Percentiles rank a stretch among this genome's conserved stretches.
These are phyloP conservation scores for Pseudomyrmex sp. DNA, from an alignment of 1,140 invertebrate genomes.

Conservation along the genomic window DNA sequence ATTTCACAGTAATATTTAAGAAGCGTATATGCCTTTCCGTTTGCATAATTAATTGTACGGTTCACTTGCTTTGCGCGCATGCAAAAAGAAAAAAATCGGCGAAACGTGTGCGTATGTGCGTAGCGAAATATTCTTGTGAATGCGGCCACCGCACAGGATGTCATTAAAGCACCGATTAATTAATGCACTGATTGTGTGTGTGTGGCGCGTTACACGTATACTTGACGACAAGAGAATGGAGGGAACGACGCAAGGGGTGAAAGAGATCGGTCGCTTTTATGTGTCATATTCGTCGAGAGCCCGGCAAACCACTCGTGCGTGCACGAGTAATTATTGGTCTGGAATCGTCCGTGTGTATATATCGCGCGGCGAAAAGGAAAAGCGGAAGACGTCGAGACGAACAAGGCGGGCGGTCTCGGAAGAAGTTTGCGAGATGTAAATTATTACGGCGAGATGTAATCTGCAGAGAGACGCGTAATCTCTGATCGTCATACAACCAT, in stretches of 20 bases:
- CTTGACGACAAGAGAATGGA: slow-evolving; percentile 16
- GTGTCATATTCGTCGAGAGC: slow-evolving; percentile 13
- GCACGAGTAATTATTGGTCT: slow-evolving; percentile 48
- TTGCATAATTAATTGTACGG: no score
- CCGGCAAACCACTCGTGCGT: slow-evolving; percentile 2
- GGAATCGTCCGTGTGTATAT: slow-evolving; percentile 31
- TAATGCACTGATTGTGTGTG: slow-evolving; percentile 8
- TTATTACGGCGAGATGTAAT: slow-evolving; percentile 30
- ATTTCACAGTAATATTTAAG: no score
- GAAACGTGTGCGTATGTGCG: no score
- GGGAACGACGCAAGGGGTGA: not conserved
- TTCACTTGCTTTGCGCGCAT: no score
- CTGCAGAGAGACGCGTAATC: not conserved
- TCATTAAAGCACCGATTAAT: no score
- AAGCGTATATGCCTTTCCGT: no score
- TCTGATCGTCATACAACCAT: not conserved
- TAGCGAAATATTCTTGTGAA: no score
- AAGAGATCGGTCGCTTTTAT: slow-evolving; percentile 32
- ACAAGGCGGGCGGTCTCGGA: not conserved
- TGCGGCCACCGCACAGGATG: no score
- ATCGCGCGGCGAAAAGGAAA: slow-evolving; percentile 26
- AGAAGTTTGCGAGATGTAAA: slow-evolving; percentile 14
- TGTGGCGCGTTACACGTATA: not conserved
- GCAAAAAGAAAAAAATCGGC: no score
- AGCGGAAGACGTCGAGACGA: slow-evolving; percentile 18